phyloP scores from a whole-genome alignment of 2,888 invertebrate genomes.

The Dexiosoma caninum region DNA sequence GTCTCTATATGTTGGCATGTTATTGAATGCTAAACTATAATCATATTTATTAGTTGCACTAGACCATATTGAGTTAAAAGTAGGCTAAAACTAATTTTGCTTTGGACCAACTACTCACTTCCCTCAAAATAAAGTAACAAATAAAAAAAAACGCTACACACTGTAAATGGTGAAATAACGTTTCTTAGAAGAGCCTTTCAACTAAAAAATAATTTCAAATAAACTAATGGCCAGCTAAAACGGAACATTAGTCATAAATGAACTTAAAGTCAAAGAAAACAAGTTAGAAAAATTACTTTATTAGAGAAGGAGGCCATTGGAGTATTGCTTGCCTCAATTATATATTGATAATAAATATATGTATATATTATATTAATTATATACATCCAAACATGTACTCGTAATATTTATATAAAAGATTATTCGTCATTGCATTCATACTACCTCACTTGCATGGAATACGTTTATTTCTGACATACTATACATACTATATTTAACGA shows the following conservation, averaged over 20 bases:
- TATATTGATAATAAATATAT: too few species aligned
- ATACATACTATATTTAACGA: too few species aligned
- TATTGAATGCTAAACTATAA: constrained; percentile 16
- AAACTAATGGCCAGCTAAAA: constrained; percentile 26
- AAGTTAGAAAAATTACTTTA: constrained; percentile 17
- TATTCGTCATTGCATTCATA: too few species aligned
- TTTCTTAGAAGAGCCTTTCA: neutral
- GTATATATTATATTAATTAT: too few species aligned
- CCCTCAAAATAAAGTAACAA: neutral
- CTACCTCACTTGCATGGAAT: too few species aligned
- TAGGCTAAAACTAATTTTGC: constrained; percentile 32
- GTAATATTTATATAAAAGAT: too few species aligned
- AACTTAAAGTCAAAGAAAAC: neutral
- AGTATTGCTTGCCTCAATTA: constrained; percentile 8
- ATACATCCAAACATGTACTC: too few species aligned
- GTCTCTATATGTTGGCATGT: neutral
- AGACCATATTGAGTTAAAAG: constrained; percentile 34
- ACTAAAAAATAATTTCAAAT: neutral
- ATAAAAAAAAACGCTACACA: neutral
- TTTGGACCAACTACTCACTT: neutral
- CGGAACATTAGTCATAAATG: constrained; percentile 11
- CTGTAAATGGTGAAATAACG: neutral
- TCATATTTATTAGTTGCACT: constrained; percentile 36
- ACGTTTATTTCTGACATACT: too few species aligned
- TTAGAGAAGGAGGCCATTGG: constrained; percentile 3